These are phyloP conservation scores for Liasis olivaceus DNA, from an alignment of 2,797 vertebrate genomes.

Conservation along the genomic window DNA sequence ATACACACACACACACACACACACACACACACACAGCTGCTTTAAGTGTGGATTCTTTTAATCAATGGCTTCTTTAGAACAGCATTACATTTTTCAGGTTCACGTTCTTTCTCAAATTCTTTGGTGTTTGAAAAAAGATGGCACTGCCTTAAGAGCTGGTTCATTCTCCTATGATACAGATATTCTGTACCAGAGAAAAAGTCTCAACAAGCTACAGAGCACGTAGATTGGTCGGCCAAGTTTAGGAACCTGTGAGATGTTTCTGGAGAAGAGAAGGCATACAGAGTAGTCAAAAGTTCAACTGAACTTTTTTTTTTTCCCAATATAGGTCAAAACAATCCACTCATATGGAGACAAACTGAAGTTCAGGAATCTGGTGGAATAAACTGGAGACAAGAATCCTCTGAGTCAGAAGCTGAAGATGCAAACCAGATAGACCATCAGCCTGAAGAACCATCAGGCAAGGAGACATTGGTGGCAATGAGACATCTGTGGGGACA, in stretches of 20 bases:
- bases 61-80: neutral
- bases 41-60: neutral
- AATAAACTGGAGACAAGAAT: neutral
- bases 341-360: neutral
- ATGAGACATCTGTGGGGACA: too few relatives aligned
- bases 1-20: too few relatives aligned
- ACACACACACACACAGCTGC: neutral
- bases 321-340: neutral
- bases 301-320: fast-evolving
- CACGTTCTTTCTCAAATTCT: neutral
- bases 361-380: neutral
- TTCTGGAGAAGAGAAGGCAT: neutral
- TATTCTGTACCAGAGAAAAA: neutral
- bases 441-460: too few relatives aligned
- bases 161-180: neutral
- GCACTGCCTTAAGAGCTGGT: neutral
- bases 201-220: too few relatives aligned
- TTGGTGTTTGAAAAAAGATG: too few relatives aligned
- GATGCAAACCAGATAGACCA: too few relatives aligned
- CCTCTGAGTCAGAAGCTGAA: neutral
- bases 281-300: neutral
- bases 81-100: neutral
- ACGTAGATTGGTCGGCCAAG: too few relatives aligned
- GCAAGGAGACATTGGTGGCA: too few relatives aligned
- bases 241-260: neutral